Conservation (phyloP, 2,797 vertebrate species). For the Aplochiton taeniatus region DNA sequence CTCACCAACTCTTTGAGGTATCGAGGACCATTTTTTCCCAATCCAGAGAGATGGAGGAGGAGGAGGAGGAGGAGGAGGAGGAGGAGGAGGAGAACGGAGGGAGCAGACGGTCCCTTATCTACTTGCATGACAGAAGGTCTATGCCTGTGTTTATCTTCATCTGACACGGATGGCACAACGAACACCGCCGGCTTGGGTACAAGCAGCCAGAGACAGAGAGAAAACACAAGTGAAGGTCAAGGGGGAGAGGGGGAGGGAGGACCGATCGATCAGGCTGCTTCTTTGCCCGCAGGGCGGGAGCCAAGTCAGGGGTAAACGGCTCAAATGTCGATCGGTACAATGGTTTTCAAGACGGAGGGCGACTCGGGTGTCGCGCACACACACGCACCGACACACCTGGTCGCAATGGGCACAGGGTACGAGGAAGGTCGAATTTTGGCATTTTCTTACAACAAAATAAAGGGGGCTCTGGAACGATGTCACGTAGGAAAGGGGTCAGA, state of each 20-base stretch:
- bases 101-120: conserved; percentile 5
- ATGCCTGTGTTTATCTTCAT: too few species aligned
- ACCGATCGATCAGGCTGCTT: neutral
- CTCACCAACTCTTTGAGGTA: neutral
- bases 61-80: neutral
- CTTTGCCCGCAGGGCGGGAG: neutral
- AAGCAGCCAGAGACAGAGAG: neutral
- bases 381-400: neutral
- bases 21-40: too few species aligned
- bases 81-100: conserved; percentile 38
- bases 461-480: too few species aligned
- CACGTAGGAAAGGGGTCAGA: too few species aligned
- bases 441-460: too few species aligned
- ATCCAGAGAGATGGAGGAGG: neutral
- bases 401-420: too few species aligned
- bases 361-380: neutral
- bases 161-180: too few species aligned
- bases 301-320: neutral
- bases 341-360: too few species aligned
- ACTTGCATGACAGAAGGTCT: too few species aligned
- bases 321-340: too few species aligned
- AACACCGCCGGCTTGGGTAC: too few species aligned
- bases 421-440: too few species aligned
- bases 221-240: neutral
- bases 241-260: neutral